A percentile compares a stretch with the other conserved stretches of the same genome.
Conservation (phyloP, 2,797 vertebrate species). For the Crocodylus rhombifer region DNA sequence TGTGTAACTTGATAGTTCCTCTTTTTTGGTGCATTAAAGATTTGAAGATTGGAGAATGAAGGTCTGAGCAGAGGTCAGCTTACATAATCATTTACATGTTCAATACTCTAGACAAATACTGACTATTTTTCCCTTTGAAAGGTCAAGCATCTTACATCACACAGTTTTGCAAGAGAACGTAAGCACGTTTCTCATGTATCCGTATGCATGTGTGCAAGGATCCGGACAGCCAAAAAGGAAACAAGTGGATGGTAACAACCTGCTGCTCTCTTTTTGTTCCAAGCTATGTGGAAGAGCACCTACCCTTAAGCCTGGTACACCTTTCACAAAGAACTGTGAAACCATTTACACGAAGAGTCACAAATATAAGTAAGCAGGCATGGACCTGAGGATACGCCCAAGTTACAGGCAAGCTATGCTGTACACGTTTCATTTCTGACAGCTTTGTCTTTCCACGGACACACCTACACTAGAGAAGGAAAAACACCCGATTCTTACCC, state of each 20-base stretch:
- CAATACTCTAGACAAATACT: neutral
- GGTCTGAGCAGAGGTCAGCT: neutral
- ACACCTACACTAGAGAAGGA: neutral
- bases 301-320: neutral
- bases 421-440: neutral
- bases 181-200: too few species aligned
- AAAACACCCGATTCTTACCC: neutral
- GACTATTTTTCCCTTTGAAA: neutral
- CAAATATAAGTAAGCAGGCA: neutral
- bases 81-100: neutral
- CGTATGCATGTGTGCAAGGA: too few species aligned
- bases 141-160: too few species aligned
- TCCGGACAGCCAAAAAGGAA: too few species aligned
- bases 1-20: neutral
- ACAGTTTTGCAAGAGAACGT: too few species aligned
- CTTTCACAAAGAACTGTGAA: conserved; percentile 1
- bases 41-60: neutral
- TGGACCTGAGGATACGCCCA: neutral
- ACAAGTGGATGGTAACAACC: too few species aligned
- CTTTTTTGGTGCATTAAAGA: rapidly evolving
- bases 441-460: neutral
- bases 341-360: conserved; percentile 10
- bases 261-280: too few species aligned
- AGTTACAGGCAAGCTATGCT: neutral
- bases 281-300: neutral